Conservation (phyloP, 2,797 vertebrate species). For the Miichthys miiuy region DNA sequence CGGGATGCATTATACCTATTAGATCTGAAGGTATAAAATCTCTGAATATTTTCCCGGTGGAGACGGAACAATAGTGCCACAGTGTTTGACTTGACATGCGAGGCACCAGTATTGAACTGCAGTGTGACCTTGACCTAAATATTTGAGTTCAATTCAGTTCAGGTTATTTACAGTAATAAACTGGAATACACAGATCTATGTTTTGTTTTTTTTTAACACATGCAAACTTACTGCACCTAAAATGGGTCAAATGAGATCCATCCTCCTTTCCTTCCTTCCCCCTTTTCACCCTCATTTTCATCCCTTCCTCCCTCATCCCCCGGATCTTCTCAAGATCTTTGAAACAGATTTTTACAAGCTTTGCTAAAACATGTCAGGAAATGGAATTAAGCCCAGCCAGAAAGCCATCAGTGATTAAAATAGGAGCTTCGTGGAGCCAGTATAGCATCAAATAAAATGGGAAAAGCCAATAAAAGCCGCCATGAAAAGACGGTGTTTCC, state of each 20-base stretch:
- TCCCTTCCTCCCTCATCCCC: constrained; percentile 15
- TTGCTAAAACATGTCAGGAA: constrained; percentile 69
- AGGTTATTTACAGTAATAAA: neutral
- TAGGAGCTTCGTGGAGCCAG: constrained; percentile 70
- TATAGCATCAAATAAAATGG: constrained; percentile 76
- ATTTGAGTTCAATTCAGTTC: neutral
- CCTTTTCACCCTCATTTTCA: neutral
- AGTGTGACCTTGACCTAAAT: neutral
- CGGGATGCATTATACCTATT: neutral
- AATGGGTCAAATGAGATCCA: neutral
- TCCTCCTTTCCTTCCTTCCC: neutral
- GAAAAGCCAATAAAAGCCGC: constrained; percentile 68
- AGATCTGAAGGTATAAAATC: neutral
- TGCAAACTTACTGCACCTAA: neutral
- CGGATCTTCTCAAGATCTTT: constrained; percentile 38
- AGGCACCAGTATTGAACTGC: neutral
- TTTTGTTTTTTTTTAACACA: neutral
- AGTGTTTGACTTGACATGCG: neutral
- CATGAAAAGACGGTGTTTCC: constrained; percentile 72
- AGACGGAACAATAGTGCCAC: neutral
- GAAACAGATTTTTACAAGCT: constrained; percentile 71
- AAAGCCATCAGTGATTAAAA: constrained; percentile 73
- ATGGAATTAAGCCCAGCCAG: constrained; percentile 69
- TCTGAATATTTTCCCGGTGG: neutral
- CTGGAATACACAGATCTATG: neutral